phyloP scores from a whole-genome alignment of 1,140 invertebrate genomes.

The Drosophila bocki region DNA sequence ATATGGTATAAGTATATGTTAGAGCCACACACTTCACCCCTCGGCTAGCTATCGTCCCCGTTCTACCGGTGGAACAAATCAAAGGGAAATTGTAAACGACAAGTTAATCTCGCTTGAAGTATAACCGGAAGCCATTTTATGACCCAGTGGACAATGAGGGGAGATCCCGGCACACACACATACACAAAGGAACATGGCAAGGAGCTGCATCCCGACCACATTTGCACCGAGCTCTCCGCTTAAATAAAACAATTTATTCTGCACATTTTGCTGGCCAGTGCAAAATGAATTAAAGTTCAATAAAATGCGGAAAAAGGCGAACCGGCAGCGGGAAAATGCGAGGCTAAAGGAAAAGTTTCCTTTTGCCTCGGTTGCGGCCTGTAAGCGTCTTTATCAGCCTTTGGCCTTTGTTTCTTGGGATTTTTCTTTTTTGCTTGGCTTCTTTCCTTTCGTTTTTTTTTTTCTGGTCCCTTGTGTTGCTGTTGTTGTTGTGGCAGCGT shows the following conservation, averaged over 20 bases:
- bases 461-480: constrained; percentile 1
- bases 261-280: constrained; percentile 51
- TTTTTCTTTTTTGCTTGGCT: constrained; percentile 27
- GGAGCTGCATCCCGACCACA: constrained; percentile 61
- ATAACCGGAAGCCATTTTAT: constrained; percentile 84
- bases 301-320: constrained; percentile 48
- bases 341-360: constrained; percentile 28
- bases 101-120: constrained; percentile 85
- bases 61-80: constrained; percentile 71
- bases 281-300: constrained; percentile 77
- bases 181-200: constrained; percentile 10
- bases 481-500: constrained; percentile 49
- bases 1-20: constrained; percentile 6
- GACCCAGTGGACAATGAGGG: constrained; percentile 74
- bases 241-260: constrained; percentile 78
- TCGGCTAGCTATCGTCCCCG: constrained; percentile 5
- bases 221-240: constrained; percentile 52
- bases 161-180: constrained; percentile 1
- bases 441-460: not conserved
- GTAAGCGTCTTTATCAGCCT: constrained; percentile 55
- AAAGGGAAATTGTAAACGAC: constrained; percentile 85
- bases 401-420: constrained; percentile 51
- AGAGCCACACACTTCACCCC: not conserved
- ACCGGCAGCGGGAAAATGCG: constrained; percentile 1
- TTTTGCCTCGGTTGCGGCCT: constrained; percentile 44